Percentiles rank a stretch among this genome's conserved stretches.
Evolutionary conservation across 2,113 vertebrate species (phyloP).

Genomic region (Serilophus lunatus): DNA sequence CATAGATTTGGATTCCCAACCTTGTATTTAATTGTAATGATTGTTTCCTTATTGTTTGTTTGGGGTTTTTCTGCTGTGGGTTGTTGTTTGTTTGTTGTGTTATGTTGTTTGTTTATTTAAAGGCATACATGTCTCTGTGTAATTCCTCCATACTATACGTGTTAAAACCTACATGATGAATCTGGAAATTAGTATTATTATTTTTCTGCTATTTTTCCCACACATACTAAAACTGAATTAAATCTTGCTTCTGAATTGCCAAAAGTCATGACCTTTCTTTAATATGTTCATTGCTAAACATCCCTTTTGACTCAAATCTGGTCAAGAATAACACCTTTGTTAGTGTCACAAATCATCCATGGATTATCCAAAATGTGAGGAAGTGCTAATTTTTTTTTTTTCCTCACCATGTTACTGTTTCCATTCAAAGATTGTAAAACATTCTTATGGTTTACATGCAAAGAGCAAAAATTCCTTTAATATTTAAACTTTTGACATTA

Average conservation of each 20-base stretch:
- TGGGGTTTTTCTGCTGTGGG: background rate
- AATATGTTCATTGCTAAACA: background rate
- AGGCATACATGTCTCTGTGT: background rate
- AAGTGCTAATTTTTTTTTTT: background rate
- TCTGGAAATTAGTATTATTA: background rate
- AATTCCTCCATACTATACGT: background rate
- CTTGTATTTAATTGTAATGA: background rate
- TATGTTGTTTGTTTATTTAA: background rate
- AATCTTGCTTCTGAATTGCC: background rate
- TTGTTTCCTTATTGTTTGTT: background rate
- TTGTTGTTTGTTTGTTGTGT: background rate
- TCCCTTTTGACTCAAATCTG: background rate
- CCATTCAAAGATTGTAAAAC: background rate
- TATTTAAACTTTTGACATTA: conserved; percentile 39
- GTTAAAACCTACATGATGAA: background rate
- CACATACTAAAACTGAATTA: background rate
- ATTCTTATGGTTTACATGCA: background rate
- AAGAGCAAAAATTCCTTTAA: background rate
- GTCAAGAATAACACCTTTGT: background rate
- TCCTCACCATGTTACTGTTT: background rate
- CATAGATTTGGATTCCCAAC: background rate
- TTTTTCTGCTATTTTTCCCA: background rate
- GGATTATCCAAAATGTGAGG: background rate
- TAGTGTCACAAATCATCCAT: background rate
- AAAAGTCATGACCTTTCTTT: background rate